A percentile compares a stretch with the other conserved stretches of the same genome.
Evolutionary conservation across 2,888 invertebrate species (phyloP).

Genomic region (Aphidius colemani): DNA sequence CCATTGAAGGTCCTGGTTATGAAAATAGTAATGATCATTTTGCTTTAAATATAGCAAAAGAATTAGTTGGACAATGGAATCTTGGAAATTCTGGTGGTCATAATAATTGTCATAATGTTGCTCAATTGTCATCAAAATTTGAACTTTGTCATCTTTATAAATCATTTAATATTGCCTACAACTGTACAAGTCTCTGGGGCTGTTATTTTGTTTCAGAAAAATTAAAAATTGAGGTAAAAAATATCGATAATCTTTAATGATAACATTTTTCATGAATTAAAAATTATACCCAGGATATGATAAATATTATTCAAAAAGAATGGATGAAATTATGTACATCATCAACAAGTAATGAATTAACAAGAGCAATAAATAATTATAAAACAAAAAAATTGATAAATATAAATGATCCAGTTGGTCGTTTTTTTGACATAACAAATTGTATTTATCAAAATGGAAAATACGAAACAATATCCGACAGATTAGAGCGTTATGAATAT

Average conservation of each 20-base stretch:
- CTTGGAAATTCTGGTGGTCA: constrained; percentile 51
- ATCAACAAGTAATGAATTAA: constrained; percentile 48
- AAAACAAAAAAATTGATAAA: constrained; percentile 51
- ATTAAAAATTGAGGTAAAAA: constrained; percentile 40
- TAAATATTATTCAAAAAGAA: constrained; percentile 54
- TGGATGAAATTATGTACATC: constrained; percentile 60
- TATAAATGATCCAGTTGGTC: constrained; percentile 48
- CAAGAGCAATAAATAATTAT: constrained; percentile 54
- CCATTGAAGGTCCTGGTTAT: constrained; percentile 61
- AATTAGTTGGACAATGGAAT: constrained; percentile 60
- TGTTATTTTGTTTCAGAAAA: constrained; percentile 58
- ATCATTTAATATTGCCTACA: constrained; percentile 61
- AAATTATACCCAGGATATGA: constrained; percentile 50
- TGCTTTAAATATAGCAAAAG: constrained; percentile 54
- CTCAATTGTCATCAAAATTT: constrained; percentile 41
- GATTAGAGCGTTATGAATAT: constrained; percentile 36
- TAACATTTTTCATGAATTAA: neutral
- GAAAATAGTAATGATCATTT: constrained; percentile 52
- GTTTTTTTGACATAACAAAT: constrained; percentile 57
- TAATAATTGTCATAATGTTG: constrained; percentile 50
- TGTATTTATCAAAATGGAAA: constrained; percentile 54
- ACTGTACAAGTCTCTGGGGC: constrained; percentile 62
- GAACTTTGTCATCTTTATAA: constrained; percentile 59
- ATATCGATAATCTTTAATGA: neutral
- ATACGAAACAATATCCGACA: constrained; percentile 43